Evolutionary conservation across 2,888 invertebrate species (phyloP), one percentile per base, ranked within the genome.

Genomic region (Copidosoma aretas): DNA sequence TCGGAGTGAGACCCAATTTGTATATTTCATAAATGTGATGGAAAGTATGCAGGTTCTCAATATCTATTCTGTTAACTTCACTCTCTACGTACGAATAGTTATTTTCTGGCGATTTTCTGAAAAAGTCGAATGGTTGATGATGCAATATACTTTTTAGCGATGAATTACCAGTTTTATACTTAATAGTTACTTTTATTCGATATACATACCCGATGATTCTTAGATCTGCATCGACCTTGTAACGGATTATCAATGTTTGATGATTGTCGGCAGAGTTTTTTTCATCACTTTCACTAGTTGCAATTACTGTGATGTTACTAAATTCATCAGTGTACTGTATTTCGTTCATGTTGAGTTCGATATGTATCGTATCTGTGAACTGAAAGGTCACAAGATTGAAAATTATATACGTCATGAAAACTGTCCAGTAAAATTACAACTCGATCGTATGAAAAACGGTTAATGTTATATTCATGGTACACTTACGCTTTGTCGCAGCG

Each of bases 1-100:
- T 78, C 10, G 84, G 81, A 76, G 85, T 85, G 0, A 71, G 73
- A 21, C 85, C 86, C 62, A 82, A 80, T 74, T 84, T 85, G 54
- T 76, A 77, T 15, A 81, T 71, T 62, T 78, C 76, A 62, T 80
- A 83, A 41, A 79, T 65, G 46, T 82, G 82, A 56, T 77, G 75
- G 58, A 81, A 82, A 53, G 78, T 79, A n/a, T n/a, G n/a, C 63
- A 81, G 77, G 5, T 62, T 76, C 59, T 80, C 79, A n/a, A 1
- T 75, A 67, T 66, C 78, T 75, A 54, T 75, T 17, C 46, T 14
- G 10, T 15, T 74, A 19, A 78, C 60, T 58, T 75, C 76, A n/a
- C 75, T 77, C 57, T 77, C 70, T 43, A 78, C 77, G 71, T 80
- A 83, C 1, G 81, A 81, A 71, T 84, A 83, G 51, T 78, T 77